A percentile compares a stretch with the other conserved stretches of the same genome.
These are phyloP conservation scores for Cyprinodon brontotheroides DNA, from an alignment of 2,113 vertebrate genomes.

Conservation along the genomic window DNA sequence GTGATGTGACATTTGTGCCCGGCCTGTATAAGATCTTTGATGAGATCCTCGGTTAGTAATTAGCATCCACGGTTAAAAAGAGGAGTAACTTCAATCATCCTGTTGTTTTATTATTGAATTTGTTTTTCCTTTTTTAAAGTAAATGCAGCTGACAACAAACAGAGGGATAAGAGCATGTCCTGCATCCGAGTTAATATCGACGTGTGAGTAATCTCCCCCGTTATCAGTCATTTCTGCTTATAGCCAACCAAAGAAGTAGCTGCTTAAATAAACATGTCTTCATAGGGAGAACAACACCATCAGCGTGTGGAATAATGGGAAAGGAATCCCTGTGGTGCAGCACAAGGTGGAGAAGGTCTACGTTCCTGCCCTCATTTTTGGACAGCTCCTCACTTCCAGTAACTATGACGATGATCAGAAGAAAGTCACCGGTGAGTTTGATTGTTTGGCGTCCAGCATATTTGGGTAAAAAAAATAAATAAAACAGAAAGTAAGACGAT, in stretches of 20 bases:
- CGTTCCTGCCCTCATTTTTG: slow-evolving; percentile 99
- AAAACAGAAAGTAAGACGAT: neutral
- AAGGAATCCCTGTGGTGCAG: slow-evolving; percentile 95
- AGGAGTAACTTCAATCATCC: neutral
- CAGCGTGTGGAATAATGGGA: slow-evolving; percentile 97
- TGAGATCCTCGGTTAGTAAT: slow-evolving; percentile 93
- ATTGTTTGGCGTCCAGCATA: neutral
- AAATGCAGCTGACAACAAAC: slow-evolving; percentile 98
- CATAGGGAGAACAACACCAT: slow-evolving; percentile 93
- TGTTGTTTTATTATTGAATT: neutral
- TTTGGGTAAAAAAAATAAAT: too few relatives aligned
- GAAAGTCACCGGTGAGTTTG: slow-evolving; percentile 92
- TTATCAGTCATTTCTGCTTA: neutral
- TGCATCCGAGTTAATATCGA: slow-evolving; percentile 94
- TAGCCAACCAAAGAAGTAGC: neutral
- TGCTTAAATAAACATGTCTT: neutral
- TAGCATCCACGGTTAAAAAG: neutral
- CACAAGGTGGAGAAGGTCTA: slow-evolving; percentile 98
- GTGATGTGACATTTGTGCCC: slow-evolving; percentile 94
- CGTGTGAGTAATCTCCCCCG: slow-evolving; percentile 83
- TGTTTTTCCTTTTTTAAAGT: slow-evolving; percentile 72
- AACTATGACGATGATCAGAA: slow-evolving; percentile 96
- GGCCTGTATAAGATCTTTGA: slow-evolving; percentile 99
- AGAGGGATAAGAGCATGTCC: slow-evolving; percentile 93
- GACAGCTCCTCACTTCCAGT: slow-evolving; percentile 96